Percentiles rank a stretch among this genome's conserved stretches.
phyloP scores from a whole-genome alignment of 1,140 invertebrate species.

The Cataglyphis hispanica region DNA sequence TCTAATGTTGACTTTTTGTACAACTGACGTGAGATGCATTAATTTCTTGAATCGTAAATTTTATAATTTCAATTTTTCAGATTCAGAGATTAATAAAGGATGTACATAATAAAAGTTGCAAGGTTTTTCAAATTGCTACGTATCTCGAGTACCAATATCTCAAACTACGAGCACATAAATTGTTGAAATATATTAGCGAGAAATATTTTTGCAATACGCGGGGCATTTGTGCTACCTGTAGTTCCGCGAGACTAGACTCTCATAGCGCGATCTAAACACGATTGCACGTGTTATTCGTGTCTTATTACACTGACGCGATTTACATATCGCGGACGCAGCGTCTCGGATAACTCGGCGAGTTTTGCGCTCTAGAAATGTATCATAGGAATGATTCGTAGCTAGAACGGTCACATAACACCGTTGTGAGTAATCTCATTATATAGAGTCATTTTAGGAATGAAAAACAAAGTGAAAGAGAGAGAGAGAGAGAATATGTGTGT shows the following conservation, averaged over 20 bases:
- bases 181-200: background rate
- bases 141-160: background rate
- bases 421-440: background rate
- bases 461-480: background rate
- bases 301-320: constrained; percentile 51
- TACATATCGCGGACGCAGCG: constrained; percentile 42
- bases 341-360: constrained; percentile 14
- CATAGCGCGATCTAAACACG: constrained; percentile 30
- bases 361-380: constrained; percentile 31
- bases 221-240: background rate
- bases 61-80: background rate
- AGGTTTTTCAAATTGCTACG: background rate
- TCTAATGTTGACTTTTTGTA: background rate
- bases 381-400: constrained; percentile 22
- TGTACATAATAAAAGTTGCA: background rate
- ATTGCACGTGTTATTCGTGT: constrained; percentile 51
- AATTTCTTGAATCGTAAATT: background rate
- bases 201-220: background rate
- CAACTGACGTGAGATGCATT: background rate
- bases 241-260: constrained; percentile 19
- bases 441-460: background rate
- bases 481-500: background rate
- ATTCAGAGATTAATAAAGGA: background rate
- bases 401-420: background rate
- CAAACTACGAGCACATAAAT: background rate